Conservation (phyloP, 2,888 invertebrate genomes). For the Andricus curvator region DNA sequence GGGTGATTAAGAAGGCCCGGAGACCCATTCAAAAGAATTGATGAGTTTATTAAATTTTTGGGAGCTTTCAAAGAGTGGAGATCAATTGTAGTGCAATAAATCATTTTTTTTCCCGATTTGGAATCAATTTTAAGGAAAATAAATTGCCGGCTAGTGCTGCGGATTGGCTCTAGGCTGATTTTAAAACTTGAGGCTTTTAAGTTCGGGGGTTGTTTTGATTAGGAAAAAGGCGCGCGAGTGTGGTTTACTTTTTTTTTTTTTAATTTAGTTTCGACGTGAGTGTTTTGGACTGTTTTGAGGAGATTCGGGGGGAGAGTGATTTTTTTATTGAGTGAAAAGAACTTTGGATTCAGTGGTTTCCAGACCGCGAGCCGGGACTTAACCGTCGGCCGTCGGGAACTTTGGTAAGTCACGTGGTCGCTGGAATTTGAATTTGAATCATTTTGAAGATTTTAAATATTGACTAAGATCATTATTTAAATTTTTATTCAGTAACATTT, state of each 20-base stretch:
- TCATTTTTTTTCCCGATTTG: background rate
- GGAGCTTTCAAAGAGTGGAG: background rate
- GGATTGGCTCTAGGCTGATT: background rate
- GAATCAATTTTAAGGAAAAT: background rate
- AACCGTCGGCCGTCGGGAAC: constrained; percentile 72
- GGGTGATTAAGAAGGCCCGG: background rate
- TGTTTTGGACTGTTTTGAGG: background rate
- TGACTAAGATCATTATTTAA: too few relatives aligned
- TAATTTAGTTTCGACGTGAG: background rate
- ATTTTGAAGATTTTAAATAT: background rate
- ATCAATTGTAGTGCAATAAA: constrained; percentile 14
- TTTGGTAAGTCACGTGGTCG: constrained; percentile 65
- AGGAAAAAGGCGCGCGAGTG: constrained; percentile 6
- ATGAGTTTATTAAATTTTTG: background rate
- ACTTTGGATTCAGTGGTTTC: constrained; percentile 38
- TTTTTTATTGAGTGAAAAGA: constrained; percentile 16
- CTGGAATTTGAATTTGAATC: background rate
- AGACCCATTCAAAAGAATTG: background rate
- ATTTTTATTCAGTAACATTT: too few relatives aligned
- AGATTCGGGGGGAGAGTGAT: constrained; percentile 16
- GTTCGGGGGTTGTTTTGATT: constrained; percentile 6
- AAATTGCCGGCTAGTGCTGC: background rate
- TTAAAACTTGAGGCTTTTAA: background rate
- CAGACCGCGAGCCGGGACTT: constrained; percentile 33
- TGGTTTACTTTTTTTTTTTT: background rate